Base-by-base conservation (phyloP, 2,888 invertebrate species). In the Eupeodes latifasciatus region DNA sequence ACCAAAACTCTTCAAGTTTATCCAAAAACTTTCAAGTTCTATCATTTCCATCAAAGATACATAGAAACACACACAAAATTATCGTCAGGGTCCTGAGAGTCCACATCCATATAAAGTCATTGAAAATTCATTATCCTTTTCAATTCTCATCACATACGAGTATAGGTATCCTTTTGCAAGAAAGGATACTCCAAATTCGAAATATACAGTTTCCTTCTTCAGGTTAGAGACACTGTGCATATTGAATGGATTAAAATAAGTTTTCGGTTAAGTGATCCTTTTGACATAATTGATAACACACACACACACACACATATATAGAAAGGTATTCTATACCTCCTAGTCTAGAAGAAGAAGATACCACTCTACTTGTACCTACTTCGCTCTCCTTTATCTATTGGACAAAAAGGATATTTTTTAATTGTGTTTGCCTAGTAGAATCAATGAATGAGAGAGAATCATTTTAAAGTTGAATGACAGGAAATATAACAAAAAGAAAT, bases 261-360 rank as follows among this genome's bases (percentile, higher is more conserved):
- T 85, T 85, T 84, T 69, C 75, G 79, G 84, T 75, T 62, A 79
- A 79, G 62, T 53, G 79, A 69, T 64, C 75, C 79, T 84, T 84
- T 85, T 80, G 80, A 85, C 71, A 75, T 85, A 85, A 85, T 85
- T 85, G 80, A 80, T 84, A 74, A 49, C n/a, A 67, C 55, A 66
- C 47, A 59, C 5, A 11, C 5, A 11, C 0, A 12, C 19, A 19
- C 19, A 19, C 1, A 57, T 16, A 55, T 2, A 19, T 55, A 11
- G 11, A 14, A 59, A 34, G 14, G 14, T 59, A 34, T 34, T 4
- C 27, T 55, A 1, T 19, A 4, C 11, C 16, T 55, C 19, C 55
- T 19, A 55, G 16, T 4, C 10, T 19, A 55, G 2, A 9, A 19
- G 27, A 47, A 11, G 3, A 47, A 47, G 11, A 47, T 47, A 47